A percentile compares a stretch with the other conserved stretches of the same genome.
Conservation (phyloP, 30 jellyfish, hydroid and myxozoan species). For the Turritopsis rubra region DNA sequence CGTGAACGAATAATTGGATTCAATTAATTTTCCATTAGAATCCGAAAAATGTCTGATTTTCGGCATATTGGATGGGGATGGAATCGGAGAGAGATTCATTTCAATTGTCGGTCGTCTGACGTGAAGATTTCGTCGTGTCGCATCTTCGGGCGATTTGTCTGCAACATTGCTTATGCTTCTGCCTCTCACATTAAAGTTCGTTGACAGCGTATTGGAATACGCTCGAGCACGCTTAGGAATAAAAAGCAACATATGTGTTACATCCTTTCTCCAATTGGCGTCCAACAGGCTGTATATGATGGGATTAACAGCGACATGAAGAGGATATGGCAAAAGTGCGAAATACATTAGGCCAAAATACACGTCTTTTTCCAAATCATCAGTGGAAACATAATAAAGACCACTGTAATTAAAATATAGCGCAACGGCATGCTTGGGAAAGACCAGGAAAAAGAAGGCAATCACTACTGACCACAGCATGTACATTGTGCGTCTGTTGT, state of each 20-base stretch:
- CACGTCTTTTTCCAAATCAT: background rate
- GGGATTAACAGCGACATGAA: conserved; percentile 15
- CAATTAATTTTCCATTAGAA: background rate
- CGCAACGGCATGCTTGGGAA: conserved; percentile 3
- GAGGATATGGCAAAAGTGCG: background rate
- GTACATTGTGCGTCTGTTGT: conserved; percentile 16
- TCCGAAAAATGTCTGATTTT: background rate
- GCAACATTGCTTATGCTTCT: background rate
- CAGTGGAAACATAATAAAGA: background rate
- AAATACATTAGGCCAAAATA: conserved; percentile 11
- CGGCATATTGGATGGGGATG: background rate
- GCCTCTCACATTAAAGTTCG: background rate
- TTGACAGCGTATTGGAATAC: background rate
- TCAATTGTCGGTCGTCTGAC: background rate
- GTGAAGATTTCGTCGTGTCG: background rate
- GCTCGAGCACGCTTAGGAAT: background rate
- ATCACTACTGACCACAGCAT: conserved; percentile 11
- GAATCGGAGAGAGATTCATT: background rate
- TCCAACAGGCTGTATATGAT: conserved; percentile 4
- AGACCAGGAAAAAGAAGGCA: conserved; percentile 12
- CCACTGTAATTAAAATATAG: conserved; percentile 14
- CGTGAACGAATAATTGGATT: conserved; percentile 5
- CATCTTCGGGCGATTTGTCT: background rate
- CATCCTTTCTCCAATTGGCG: conserved; percentile 10
- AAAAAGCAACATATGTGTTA: background rate